Percentiles rank a stretch among this genome's conserved stretches.
Evolutionary conservation across 2,888 invertebrate species (phyloP).

Genomic region (Caenorhabditis parvicauda): DNA sequence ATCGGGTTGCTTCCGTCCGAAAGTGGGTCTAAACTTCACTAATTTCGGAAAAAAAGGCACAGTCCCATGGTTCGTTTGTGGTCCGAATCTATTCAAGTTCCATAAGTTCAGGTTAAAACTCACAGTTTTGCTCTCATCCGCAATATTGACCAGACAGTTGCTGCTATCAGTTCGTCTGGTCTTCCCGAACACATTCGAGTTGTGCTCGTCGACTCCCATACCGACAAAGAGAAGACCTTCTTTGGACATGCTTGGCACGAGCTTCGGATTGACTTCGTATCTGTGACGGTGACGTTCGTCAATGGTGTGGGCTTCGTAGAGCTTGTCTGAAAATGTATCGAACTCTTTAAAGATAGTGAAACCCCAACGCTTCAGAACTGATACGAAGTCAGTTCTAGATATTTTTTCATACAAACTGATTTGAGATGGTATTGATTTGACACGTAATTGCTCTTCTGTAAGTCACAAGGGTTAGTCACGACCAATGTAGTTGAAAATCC

Average conservation of each 20-base stretch:
- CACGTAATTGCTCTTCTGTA: too few relatives aligned
- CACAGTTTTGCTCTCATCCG: conserved; percentile 18
- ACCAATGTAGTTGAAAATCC: too few relatives aligned
- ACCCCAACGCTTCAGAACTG: neutral
- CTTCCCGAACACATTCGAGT: conserved; percentile 24
- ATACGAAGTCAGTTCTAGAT: too few relatives aligned
- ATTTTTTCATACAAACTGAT: too few relatives aligned
- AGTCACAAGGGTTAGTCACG: too few relatives aligned
- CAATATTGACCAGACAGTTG: conserved; percentile 43
- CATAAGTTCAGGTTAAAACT: neutral
- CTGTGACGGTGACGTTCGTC: conserved; percentile 95
- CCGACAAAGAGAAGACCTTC: conserved; percentile 83
- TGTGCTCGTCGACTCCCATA: conserved; percentile 70
- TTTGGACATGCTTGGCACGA: conserved; percentile 76
- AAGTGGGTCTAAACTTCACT: too few relatives aligned
- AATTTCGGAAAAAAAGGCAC: too few relatives aligned
- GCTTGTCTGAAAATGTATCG: conserved; percentile 46
- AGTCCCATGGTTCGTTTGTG: too few relatives aligned
- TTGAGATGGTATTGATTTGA: too few relatives aligned
- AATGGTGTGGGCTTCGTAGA: conserved; percentile 67
- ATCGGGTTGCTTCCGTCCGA: too few relatives aligned
- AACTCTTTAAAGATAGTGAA: too few relatives aligned
- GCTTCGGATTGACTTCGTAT: conserved; percentile 86
- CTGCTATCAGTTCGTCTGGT: conserved; percentile 43
- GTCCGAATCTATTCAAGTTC: too few relatives aligned